A percentile compares a stretch with the other conserved stretches of the same genome.
These are phyloP conservation scores for Epinephelus lanceolatus DNA, from an alignment of 2,113 vertebrate genomes.

Conservation along the genomic window DNA sequence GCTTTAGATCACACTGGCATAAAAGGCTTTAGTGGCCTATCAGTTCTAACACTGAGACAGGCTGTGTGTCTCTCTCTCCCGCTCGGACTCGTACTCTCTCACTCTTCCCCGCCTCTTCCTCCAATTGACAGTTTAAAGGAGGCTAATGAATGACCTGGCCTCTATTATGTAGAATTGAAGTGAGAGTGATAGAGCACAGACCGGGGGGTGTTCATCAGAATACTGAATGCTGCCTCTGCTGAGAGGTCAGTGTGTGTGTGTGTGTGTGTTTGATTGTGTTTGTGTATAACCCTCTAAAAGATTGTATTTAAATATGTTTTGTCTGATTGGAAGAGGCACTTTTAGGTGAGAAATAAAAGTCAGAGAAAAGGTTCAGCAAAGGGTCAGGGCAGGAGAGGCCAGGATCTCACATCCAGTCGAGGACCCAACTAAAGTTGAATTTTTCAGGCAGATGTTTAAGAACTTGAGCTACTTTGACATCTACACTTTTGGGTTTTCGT, in stretches of 20 bases:
- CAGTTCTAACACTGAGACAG: neutral
- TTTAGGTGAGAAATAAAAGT: neutral
- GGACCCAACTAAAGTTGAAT: too few species aligned
- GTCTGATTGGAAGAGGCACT: neutral
- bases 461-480: neutral
- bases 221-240: slow-evolving; percentile 40
- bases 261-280: neutral
- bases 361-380: neutral
- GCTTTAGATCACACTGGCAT: slow-evolving; percentile 51
- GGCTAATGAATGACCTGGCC: slow-evolving; percentile 64
- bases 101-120: neutral
- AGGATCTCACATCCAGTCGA: too few species aligned
- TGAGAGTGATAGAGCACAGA: slow-evolving; percentile 26
- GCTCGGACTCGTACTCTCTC: slow-evolving; percentile 4
- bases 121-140: slow-evolving; percentile 42
- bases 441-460: too few species aligned
- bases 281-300: neutral
- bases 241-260: slow-evolving; percentile 9
- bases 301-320: neutral
- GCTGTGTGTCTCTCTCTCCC: neutral
- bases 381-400: too few species aligned
- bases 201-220: slow-evolving; percentile 40
- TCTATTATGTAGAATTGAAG: slow-evolving; percentile 59
- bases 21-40: slow-evolving; percentile 36
- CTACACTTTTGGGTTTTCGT: neutral